A percentile compares a stretch with the other conserved stretches of the same genome.
These are phyloP conservation scores for Anhinga rufa DNA, from an alignment of 2,113 vertebrate species.

Conservation along the genomic window DNA sequence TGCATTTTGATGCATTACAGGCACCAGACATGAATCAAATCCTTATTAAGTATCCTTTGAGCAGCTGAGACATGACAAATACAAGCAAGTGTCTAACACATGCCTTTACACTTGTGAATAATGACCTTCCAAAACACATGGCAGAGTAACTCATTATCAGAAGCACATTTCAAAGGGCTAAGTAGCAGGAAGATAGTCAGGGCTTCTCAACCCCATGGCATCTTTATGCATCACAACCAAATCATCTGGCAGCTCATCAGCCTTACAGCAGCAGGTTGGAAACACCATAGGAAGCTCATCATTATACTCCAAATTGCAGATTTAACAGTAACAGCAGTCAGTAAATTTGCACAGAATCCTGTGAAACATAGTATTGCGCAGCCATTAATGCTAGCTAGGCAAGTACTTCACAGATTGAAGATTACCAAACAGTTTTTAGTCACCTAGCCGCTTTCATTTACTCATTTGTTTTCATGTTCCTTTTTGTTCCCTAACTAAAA, in stretches of 20 bases:
- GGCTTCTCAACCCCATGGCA: rapidly evolving
- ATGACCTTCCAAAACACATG: background rate
- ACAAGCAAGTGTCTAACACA: background rate
- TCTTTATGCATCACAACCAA: background rate
- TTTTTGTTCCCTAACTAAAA: background rate
- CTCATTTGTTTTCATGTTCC: background rate
- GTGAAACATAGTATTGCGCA: background rate
- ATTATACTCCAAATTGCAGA: background rate
- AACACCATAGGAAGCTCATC: background rate
- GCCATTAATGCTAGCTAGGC: rapidly evolving
- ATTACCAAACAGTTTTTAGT: background rate
- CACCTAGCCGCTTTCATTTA: background rate
- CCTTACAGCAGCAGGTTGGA: background rate
- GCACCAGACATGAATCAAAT: background rate
- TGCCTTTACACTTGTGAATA: background rate
- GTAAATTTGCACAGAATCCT: background rate
- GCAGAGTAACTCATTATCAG: background rate
- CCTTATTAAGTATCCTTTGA: background rate
- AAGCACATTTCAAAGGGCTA: background rate
- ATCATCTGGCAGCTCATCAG: background rate
- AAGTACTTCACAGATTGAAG: background rate
- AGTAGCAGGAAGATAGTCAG: background rate
- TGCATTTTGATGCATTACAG: background rate
- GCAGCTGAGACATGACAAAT: background rate
- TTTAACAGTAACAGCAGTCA: background rate